Evolutionary conservation across 2,888 invertebrate species (phyloP).

Genomic region (Xanthia icteritia): DNA sequence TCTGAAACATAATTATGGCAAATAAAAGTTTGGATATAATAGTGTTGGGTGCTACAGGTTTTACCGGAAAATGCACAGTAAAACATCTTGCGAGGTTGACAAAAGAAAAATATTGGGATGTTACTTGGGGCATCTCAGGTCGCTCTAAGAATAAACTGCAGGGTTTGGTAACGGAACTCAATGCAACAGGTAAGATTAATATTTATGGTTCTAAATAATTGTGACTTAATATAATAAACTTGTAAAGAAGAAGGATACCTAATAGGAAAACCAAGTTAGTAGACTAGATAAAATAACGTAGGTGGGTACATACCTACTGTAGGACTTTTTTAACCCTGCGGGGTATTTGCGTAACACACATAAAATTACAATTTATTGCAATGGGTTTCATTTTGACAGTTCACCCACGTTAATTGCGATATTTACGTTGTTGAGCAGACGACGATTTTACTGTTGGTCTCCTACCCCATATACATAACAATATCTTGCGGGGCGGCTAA

Average conservation of each 20-base stretch:
- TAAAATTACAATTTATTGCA: too few relatives aligned
- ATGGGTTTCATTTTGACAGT: too few relatives aligned
- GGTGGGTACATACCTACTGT: too few relatives aligned
- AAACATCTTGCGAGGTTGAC: conserved; percentile 64
- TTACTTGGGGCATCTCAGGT: conserved; percentile 74
- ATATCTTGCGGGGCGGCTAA: too few relatives aligned
- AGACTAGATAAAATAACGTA: too few relatives aligned
- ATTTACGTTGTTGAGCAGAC: too few relatives aligned
- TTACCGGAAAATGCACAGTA: conserved; percentile 71
- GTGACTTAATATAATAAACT: not conserved
- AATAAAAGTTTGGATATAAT: conserved; percentile 69
- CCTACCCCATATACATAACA: too few relatives aligned
- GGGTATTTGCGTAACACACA: too few relatives aligned
- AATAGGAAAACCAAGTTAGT: not conserved
- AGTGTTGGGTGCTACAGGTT: conserved; percentile 77
- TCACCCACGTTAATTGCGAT: too few relatives aligned
- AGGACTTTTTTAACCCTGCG: not conserved
- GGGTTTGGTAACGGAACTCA: conserved; percentile 46
- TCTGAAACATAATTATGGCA: conserved; percentile 19
- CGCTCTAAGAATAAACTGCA: conserved; percentile 73
- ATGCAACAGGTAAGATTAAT: conserved; percentile 52
- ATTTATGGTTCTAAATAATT: not conserved
- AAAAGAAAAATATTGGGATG: conserved; percentile 62
- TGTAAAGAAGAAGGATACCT: not conserved
- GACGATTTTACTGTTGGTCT: too few relatives aligned